Evolutionary conservation across 2,113 vertebrate species (phyloP).

Genomic region (Pedionomus torquatus): DNA sequence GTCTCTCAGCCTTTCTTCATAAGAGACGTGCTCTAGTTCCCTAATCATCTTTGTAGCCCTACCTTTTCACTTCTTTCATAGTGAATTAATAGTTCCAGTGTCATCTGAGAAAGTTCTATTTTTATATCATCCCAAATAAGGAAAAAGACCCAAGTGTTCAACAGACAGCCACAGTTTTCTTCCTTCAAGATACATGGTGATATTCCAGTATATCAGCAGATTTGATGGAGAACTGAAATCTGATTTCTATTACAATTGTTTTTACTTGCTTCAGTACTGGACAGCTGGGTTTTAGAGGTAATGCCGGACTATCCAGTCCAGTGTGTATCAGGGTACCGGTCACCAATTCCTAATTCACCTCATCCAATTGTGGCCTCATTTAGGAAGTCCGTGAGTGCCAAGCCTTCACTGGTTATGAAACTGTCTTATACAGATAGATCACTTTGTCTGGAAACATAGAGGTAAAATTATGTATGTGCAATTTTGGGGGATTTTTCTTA

Average conservation of each 20-base stretch:
- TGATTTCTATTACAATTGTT: neutral
- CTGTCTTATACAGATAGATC: slow-evolving; percentile 3
- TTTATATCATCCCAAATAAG: neutral
- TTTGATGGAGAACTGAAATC: neutral
- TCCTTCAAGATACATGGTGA: neutral
- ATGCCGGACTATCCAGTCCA: neutral
- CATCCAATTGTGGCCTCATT: slow-evolving; percentile 18
- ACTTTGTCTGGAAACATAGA: slow-evolving; percentile 10
- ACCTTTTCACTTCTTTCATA: neutral
- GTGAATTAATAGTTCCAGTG: neutral
- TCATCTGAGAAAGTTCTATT: neutral
- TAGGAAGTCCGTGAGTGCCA: slow-evolving; percentile 21
- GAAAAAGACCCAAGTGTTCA: neutral
- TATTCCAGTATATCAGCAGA: neutral
- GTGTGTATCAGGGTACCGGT: neutral
- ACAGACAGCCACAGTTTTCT: neutral
- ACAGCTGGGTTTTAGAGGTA: neutral
- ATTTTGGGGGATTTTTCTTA: neutral
- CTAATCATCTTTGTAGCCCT: too few species aligned
- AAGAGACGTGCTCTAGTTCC: too few species aligned
- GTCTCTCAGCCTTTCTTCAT: too few species aligned
- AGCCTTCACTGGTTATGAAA: slow-evolving; percentile 15
- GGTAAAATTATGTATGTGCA: neutral
- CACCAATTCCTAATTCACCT: neutral
- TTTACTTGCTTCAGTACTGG: neutral